Evolutionary conservation across 2,888 invertebrate species (phyloP).

Genomic region (Leptopilina drosophilae): DNA sequence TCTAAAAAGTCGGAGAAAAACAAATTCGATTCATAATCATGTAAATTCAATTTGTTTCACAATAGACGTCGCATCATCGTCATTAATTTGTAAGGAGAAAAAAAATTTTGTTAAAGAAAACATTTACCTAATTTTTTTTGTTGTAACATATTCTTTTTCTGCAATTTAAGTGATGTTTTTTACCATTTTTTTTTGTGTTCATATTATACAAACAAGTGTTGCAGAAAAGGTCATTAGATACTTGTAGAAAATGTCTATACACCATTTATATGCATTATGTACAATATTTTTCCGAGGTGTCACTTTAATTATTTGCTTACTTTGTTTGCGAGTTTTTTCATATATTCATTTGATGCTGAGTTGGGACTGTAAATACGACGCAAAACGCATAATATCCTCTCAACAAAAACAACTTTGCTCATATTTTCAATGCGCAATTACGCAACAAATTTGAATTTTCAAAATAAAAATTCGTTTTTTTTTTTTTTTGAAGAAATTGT

Average conservation of each 20-base stretch:
- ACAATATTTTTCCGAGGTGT: conserved; percentile 6
- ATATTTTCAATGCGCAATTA: background rate
- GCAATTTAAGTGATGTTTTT: background rate
- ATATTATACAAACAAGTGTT: background rate
- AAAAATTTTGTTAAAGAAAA: no score
- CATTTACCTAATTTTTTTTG: no score
- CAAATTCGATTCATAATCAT: no score
- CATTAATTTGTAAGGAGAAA: no score
- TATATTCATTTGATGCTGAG: conserved; percentile 69
- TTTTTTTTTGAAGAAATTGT: no score
- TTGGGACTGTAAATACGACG: conserved; percentile 67
- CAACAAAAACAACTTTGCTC: background rate
- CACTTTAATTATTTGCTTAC: conserved; percentile 56
- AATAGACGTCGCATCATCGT: no score
- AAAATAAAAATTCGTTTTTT: no score
- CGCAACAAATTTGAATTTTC: background rate
- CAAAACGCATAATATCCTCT: conserved; percentile 56
- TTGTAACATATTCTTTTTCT: no score
- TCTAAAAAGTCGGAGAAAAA: no score
- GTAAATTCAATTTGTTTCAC: no score
- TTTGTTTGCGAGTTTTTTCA: conserved; percentile 70
- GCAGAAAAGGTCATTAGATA: background rate
- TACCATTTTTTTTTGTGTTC: background rate
- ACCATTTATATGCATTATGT: conserved; percentile 1
- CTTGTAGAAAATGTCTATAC: background rate